Base-by-base conservation (phyloP, 2,797 vertebrate genomes). In the Glyptemys insculpta region DNA sequence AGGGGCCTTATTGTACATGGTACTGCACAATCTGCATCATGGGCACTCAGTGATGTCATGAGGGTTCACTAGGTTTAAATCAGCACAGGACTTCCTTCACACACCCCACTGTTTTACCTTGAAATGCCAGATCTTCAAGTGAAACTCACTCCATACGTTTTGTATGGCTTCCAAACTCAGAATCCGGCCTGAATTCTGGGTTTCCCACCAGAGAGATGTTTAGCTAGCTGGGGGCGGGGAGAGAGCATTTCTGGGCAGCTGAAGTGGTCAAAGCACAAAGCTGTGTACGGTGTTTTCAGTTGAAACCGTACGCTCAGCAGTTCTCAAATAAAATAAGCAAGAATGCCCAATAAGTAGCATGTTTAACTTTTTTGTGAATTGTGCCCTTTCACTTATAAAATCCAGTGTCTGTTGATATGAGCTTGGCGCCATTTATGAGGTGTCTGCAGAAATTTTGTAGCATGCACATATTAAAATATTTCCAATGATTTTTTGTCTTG, bases 331-430 rank as follows among this genome's bases (percentile, higher is more conserved):
- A 87, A 79, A 52, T 34, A 6, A 54, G 81, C 31, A 25, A 68
- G 87, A 65, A 78, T 34, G 86, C 79, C 79, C 62, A 79, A 12
- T 83, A 68, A 86, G 87, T 83, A 79, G 41, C 52, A 18, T 19
- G 4, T 83, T 91, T 83, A 81, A 83, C 81, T 53, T 80, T 91
- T 95, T 95, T 95, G 86, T 93, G 80, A 86, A 81, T 93, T 83
- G 62, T 54, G 15, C 37, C 81, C 79, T 1, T 84, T 86, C n/a
- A 31, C 49, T 47, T 52, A 79, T 85, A 44, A 47, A 44, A 34
- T 3, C 37, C 78, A 4, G 1, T 29, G 25, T 79, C 90, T 89
- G 79, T 84, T 86, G 88, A 1, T 12, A 62, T 29, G 1, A 4
- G 6, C 1, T 3, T 11, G 87, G 34, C 47, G 52, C 54, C 74